Base-by-base conservation (phyloP, 2,888 invertebrate species). In the Hirudinaria manillensis region DNA sequence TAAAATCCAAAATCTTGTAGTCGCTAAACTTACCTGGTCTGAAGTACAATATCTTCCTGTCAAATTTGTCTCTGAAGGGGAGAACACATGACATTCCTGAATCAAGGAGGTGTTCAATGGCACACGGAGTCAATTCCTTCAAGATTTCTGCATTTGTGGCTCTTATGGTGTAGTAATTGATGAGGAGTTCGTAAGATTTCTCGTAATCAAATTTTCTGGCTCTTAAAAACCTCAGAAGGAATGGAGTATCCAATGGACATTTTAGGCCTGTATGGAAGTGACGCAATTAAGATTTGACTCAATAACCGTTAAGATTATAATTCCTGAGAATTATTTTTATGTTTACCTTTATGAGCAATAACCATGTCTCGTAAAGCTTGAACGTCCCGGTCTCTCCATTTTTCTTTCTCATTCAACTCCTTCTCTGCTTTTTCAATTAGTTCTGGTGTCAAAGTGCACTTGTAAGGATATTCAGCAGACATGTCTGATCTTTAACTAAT, bases 191-290 rank as follows among this genome's bases (percentile, higher is more conserved):
- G 77, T 89, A 87, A 0, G 94, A 91, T 81, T 93, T 91, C 79
- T 93, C 91, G 6, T 93, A 92, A 84, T 94, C 93, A 85, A 91
- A 94, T 86, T 94, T 94, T 86, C 91, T 90, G 3, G 93, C 93
- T 74, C 94, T 89, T 61, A 95, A 87, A 82, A 93, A 95, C 74
- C 93, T 87, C 16, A 93, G 86, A 0, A 94, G 86, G 79, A 86
- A 94, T 0, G 89, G 88, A 66, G 93, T 93, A 82, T 90, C 91
- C 45, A 81, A 81, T 36, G 83, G 78, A 36, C 83, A 80, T 21
- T 81, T 81, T 67, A 86, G 79, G 74, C 81, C 84, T 80, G 80
- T 66, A 79, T 78, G 56, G 34, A 45, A 16, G 13, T 45, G 45
- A 45, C 45, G 16, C 45, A 45, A 45, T 45, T 4, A 1, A 10